Evolutionary conservation across 1,140 invertebrate genomes (phyloP).

Genomic region (Copidosoma floridanum): DNA sequence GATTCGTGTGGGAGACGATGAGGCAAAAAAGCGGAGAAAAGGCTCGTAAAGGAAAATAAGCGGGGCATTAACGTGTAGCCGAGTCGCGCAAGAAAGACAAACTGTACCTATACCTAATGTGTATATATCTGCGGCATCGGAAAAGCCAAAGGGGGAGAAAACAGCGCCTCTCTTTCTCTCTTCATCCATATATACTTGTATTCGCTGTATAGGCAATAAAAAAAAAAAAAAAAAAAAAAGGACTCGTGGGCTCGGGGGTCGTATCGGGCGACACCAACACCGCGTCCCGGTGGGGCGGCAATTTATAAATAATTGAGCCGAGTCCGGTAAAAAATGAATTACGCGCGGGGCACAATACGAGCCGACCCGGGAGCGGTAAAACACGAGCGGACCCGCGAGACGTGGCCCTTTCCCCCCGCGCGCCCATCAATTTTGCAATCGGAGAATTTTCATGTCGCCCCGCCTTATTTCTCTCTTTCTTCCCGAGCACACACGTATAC

Average conservation of each 20-base stretch:
- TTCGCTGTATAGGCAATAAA: not conserved
- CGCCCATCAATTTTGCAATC: constrained; percentile 59
- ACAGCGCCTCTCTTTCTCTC: too few relatives aligned
- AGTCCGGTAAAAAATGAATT: constrained; percentile 60
- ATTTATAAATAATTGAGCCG: constrained; percentile 60
- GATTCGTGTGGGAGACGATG: not conserved
- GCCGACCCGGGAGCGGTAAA: constrained; percentile 33
- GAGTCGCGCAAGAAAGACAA: not conserved
- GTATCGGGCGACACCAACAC: not conserved
- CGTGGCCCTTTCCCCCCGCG: constrained; percentile 17
- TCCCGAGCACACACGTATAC: constrained; percentile 39
- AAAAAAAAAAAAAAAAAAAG: not conserved
- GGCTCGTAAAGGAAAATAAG: not conserved
- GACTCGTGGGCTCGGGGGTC: too few relatives aligned
- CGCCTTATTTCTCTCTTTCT: not conserved
- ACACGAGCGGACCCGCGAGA: constrained; percentile 54
- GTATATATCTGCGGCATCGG: too few relatives aligned
- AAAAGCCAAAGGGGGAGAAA: too few relatives aligned
- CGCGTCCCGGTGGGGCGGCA: constrained; percentile 50
- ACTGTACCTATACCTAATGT: too few relatives aligned
- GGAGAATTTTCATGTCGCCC: constrained; percentile 55
- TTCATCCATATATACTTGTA: too few relatives aligned
- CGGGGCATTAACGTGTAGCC: constrained; percentile 2
- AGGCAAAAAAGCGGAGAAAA: not conserved
- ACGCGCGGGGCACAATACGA: constrained; percentile 57